Base-by-base conservation (phyloP, 2,113 vertebrate species). In the Montifringilla adamsi region DNA sequence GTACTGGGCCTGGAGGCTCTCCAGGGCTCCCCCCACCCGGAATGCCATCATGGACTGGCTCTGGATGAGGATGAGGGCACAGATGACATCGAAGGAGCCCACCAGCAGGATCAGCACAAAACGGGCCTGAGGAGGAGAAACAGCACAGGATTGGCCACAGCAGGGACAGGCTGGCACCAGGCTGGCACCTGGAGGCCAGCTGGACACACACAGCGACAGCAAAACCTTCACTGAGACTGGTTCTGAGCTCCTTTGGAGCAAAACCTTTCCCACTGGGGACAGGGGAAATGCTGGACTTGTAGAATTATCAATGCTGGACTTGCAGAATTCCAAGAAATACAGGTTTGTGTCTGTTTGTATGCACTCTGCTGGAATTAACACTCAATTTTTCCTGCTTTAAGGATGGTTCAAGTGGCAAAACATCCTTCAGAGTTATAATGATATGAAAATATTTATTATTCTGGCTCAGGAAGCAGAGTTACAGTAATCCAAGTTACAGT, bases 21-120 rank as follows among this genome's bases (percentile, higher is more conserved):
- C 98, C 66, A 98, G 91, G 49, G 98, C 98, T 5, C 99, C 98
- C 1, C 98, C 97, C 55, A 99, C 99, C 6, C 98, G 95, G 89
- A 99, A 99, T 10, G 98, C 98, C 99, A 99, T 99, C 97, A 97
- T 98, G 96, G 98, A 98, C 33, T 98, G 97, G 58, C 91, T 97
- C 80, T 60, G 79, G 58, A 98, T 97, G 63, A 99, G 98, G 63
- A 98, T 47, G 3, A 77, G 31, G 58, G 97, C 96, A 83, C 98
- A 98, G 82, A 98, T 23, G 6, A 98, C 84, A 6, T 98, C 98
- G 8, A 98, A 89, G 37, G 95, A 35, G 6, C 98, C 98, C 22
- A 99, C 94, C 75, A 96, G 86, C 59, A 98, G 80, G 92, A 98
- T 98, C 84, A 98, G 97, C 52, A 97, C 91, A 4, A 99, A 99